These are phyloP conservation scores for Poeciliopsis turrubarensis DNA, from an alignment of 2,113 vertebrate species.

Conservation along the genomic window DNA sequence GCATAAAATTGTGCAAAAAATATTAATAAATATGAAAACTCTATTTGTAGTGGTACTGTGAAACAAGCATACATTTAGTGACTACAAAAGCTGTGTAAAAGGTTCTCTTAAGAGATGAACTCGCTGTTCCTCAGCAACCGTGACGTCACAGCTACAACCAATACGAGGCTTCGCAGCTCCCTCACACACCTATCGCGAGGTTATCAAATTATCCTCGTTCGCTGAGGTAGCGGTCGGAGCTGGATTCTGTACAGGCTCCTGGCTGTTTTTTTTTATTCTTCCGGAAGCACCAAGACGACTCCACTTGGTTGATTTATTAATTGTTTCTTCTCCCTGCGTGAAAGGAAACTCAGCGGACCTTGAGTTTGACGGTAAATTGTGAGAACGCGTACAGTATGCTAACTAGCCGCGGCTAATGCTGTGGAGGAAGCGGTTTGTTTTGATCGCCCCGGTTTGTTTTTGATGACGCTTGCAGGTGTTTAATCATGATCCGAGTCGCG, in stretches of 20 bases:
- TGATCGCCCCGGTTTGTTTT: constrained; percentile 34
- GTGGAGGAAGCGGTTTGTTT: constrained; percentile 68
- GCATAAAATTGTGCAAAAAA: not conserved
- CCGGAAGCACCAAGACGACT: not conserved
- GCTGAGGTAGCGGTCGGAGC: constrained; percentile 59
- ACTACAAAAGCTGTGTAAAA: too few relatives aligned
- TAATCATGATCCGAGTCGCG: accelerated
- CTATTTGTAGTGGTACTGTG: not conserved
- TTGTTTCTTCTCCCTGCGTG: constrained; percentile 10
- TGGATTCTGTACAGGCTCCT: constrained; percentile 1
- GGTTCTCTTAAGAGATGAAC: not conserved
- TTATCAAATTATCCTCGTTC: constrained; percentile 55
- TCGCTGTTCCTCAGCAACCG: constrained; percentile 77
- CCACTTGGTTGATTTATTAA: not conserved
- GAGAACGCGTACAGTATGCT: constrained; percentile 34
- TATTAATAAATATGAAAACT: not conserved
- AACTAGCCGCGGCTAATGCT: constrained; percentile 38
- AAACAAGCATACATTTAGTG: not conserved
- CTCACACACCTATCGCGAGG: constrained; percentile 71
- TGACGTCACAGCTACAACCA: constrained; percentile 67
- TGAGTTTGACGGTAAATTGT: constrained; percentile 59
- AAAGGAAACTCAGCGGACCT: constrained; percentile 35
- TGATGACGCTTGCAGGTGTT: not conserved
- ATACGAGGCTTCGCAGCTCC: constrained; percentile 45
- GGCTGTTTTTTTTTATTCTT: constrained; percentile 14